Conservation (phyloP, 2,888 invertebrate species). For the Diploptera punctata region DNA sequence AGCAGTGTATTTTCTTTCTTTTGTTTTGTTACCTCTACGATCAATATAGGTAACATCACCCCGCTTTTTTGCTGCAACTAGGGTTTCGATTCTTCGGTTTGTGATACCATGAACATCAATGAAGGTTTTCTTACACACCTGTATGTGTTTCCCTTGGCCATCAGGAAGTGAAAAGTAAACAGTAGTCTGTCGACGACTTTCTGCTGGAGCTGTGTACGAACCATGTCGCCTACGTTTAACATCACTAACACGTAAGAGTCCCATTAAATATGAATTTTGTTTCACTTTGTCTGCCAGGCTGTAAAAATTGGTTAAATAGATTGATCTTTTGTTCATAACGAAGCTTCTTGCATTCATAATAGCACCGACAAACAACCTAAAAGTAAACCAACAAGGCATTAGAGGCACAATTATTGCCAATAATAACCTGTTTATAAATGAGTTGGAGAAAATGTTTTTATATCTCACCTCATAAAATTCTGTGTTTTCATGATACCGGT, state of each 20-base stretch:
- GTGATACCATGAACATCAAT: neutral
- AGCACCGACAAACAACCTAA: neutral
- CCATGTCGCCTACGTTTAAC: neutral
- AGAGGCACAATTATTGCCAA: too few species aligned
- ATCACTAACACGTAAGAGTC: neutral
- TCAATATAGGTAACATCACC: neutral
- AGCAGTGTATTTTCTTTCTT: too few species aligned
- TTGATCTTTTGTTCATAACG: too few species aligned
- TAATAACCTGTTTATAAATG: too few species aligned
- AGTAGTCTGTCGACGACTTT: neutral
- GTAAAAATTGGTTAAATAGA: neutral
- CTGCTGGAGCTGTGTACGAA: neutral
- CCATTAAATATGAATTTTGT: neutral
- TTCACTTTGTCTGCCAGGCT: neutral
- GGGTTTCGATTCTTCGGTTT: neutral
- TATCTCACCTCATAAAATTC: too few species aligned
- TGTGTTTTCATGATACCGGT: too few species aligned
- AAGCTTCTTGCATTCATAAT: neutral
- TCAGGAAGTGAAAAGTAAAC: neutral
- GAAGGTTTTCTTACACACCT: neutral
- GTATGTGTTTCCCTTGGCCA: neutral
- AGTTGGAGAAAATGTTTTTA: too few species aligned
- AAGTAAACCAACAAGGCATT: neutral
- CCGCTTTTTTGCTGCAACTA: neutral
- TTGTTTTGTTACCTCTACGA: too few species aligned